Conservation (phyloP, 2,888 invertebrate species). For the Lasius fuliginosus region DNA sequence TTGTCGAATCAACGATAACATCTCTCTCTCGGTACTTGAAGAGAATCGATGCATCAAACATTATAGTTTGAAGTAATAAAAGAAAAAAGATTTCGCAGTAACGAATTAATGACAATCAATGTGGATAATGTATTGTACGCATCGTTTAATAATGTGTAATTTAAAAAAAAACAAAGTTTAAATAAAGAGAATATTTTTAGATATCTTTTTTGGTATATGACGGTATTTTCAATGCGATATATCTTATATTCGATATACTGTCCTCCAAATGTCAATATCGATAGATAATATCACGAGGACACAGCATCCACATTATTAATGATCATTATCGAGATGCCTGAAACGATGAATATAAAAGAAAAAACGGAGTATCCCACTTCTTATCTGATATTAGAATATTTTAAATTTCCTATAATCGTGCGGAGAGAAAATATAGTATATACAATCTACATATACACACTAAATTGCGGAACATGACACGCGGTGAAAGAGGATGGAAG, state of each 20-base stretch:
- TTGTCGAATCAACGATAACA: background rate
- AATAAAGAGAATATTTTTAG: background rate
- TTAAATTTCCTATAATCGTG: conserved; percentile 16
- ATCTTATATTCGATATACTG: no score
- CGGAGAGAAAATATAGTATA: no score
- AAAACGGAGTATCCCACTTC: background rate
- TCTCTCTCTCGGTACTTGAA: background rate
- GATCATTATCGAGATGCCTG: background rate
- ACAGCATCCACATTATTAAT: no score
- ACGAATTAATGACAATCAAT: background rate
- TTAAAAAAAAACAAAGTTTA: background rate
- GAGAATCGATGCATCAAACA: background rate
- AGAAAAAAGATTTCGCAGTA: background rate
- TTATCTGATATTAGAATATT: background rate
- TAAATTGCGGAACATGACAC: conserved; percentile 55
- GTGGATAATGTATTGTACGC: background rate
- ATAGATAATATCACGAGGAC: background rate
- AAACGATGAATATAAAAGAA: background rate
- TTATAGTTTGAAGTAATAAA: background rate
- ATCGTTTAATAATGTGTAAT: background rate
- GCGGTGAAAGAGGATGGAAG: conserved; percentile 10
- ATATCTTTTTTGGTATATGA: background rate
- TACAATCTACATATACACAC: conserved; percentile 10
- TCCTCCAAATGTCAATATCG: background rate
- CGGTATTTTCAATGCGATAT: no score